These are phyloP conservation scores for Porphyrio hochstetteri DNA, from an alignment of 2,113 vertebrate species.

Conservation along the genomic window DNA sequence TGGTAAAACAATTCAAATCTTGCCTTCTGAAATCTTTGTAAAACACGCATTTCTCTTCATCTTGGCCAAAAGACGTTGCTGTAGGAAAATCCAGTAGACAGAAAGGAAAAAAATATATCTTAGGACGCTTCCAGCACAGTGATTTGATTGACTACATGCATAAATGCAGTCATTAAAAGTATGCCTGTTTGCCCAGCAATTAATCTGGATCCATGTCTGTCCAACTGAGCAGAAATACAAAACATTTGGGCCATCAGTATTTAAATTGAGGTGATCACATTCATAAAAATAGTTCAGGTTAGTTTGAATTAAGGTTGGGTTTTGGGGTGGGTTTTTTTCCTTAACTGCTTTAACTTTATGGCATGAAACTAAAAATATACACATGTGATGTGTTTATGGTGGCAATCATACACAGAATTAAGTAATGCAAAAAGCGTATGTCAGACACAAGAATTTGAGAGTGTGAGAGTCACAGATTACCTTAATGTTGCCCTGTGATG, in stretches of 20 bases:
- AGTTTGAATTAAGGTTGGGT: not conserved
- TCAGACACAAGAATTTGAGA: not conserved
- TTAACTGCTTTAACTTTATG: not conserved
- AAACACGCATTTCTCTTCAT: not conserved
- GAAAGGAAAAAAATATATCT: not conserved
- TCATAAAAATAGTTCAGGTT: not conserved
- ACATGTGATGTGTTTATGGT: not conserved
- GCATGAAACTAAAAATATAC: not conserved
- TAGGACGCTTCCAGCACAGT: not conserved
- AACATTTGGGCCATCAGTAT: not conserved
- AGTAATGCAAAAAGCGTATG: not conserved
- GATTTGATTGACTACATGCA: not conserved
- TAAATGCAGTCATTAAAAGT: not conserved
- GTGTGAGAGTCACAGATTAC: not conserved
- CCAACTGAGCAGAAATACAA: not conserved
- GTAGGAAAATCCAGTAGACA: not conserved
- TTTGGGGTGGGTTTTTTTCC: not conserved
- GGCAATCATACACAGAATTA: not conserved
- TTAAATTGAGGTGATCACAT: not conserved
- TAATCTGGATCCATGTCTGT: not conserved
- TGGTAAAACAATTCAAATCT: not conserved
- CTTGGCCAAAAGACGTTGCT: not conserved
- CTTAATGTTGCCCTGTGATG: not conserved
- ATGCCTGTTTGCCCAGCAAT: not conserved
- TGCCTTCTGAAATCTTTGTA: not conserved